Base-by-base conservation (phyloP, 30 jellyfish, hydroid and myxozoan species). In the Mastigias papua region DNA sequence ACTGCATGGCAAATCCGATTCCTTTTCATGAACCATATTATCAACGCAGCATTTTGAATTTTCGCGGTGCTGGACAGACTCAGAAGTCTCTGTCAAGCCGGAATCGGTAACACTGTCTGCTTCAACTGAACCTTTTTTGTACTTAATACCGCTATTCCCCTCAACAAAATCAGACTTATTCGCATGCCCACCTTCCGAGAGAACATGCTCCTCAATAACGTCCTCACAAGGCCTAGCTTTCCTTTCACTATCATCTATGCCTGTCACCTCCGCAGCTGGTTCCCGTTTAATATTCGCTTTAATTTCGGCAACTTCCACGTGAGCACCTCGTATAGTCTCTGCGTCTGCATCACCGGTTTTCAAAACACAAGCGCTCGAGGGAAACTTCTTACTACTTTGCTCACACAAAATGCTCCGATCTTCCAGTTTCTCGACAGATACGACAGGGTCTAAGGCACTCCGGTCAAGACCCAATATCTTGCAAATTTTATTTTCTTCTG, bases 401-500 rank as follows among this genome's bases (percentile, higher is more conserved):
- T 63, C 74, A 27, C 42, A 9, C 20, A 25, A 63, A 63, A 63
- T 63, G 1, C 19, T 42, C 8, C 46, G 5, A 9, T 37, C 13
- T 26, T 63, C 74, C 42, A 57, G 19, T 19, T 57, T 57, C 69
- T 57, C 69, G 3, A 57, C 69, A 57, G 69, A 57, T 5, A 57
- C 69, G 19, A 57, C 69, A 57, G 69, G 69, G 23, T 63, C 74
- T 25, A 63, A 25, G 17, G 74, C 74, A 17, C 20, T 27, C 23
- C 37, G 21, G 74, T 63, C 23, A 6, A n/a, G 74, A 19, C 37
- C 74, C 35, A 63, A 63, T 25, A 54, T 54, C 25, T 54, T 54
- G 67, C 67, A 54, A 6, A 5, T 16, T 6, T 54, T 54, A 54
- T 54, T 54, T 10, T 54, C 67, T 25, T 19, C 67, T 54, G 67